Base-by-base conservation (phyloP, 2,888 invertebrate species). In the Candidula unifasciata region DNA sequence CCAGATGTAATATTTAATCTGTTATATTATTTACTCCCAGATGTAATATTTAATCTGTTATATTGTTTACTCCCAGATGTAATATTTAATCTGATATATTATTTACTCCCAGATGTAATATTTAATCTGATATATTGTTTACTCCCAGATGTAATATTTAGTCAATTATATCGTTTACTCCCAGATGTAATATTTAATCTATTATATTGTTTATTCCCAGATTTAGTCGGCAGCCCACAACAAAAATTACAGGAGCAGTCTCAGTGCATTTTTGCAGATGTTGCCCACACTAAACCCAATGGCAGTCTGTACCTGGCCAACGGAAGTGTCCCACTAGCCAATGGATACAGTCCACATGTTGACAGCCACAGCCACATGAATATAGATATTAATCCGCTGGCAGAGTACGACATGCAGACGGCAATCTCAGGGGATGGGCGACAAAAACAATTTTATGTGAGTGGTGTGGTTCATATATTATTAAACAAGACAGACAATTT, bases 371-470 rank as follows among this genome's bases (percentile, higher is more conserved):
- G 71, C 54, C 60, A 64, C 24, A 84, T 84, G 84, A 84, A 84
- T 57, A 73, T 84, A 13, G 84, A 79, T 18, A 44, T 84, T 24
- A 84, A 84, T 33, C 80, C 84, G 8, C 68, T 84, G 80, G 84
- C 84, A 2, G 84, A 84, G 13, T 84, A 84, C 57, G 84, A 84
- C 66, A 60, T 84, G 57, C 84, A 84, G 66, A 84, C 71, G 8
- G 30, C 73, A 33, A 66, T 71, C 21, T 27, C 66, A 35, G 84
- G 73, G 44, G 69, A 77, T 54, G 78, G 83, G 8, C 52, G 82
- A 27, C 68, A 66, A 2, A 76, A 76, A 68, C 84, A 79, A 64
- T 84, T 73, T n/a, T 84, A 79, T 60, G 84, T 84, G 37, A 79
- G 84, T 74, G 30, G 8, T 33, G 6, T 52, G 3, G 13, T 68